Evolutionary conservation across 2,113 vertebrate species (phyloP).

Genomic region (Triplophysa siluroides): DNA sequence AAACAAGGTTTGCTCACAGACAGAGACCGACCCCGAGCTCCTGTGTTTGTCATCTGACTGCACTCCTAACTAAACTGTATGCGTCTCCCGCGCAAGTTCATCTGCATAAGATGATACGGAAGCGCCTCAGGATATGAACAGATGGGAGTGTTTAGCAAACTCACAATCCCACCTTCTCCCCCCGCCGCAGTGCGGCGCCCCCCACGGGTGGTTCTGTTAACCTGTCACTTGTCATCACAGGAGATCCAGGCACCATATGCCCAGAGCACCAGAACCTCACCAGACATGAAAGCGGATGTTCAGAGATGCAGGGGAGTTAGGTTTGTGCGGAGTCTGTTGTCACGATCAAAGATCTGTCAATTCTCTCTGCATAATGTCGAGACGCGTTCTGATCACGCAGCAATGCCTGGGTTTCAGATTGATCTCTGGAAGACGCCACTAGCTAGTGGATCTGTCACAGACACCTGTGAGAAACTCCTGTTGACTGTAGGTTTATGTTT

Average conservation of each 20-base stretch:
- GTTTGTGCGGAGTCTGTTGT: conserved; percentile 42
- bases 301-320: conserved; percentile 57
- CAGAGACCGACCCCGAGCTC: conserved; percentile 81
- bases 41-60: conserved; percentile 68
- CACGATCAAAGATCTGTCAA: conserved; percentile 43
- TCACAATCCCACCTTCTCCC: conserved; percentile 48
- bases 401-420: not conserved
- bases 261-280: conserved; percentile 59
- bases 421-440: not conserved
- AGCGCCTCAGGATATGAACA: conserved; percentile 84
- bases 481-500: not conserved
- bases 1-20: conserved; percentile 75
- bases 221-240: conserved; percentile 81
- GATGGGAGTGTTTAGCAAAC: conserved; percentile 87
- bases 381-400: conserved; percentile 2
- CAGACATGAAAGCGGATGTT: conserved; percentile 70
- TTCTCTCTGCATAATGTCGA: conserved; percentile 16
- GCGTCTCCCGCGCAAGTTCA: conserved; percentile 78
- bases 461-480: conserved; percentile 36
- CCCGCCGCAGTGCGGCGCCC: conserved; percentile 37
- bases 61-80: conserved; percentile 68
- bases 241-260: conserved; percentile 84
- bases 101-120: conserved; percentile 87
- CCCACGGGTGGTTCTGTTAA: conserved; percentile 77
- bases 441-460: not conserved